Conservation (phyloP, 2,888 invertebrate genomes). For the Xanthostigma xanthostigma region DNA sequence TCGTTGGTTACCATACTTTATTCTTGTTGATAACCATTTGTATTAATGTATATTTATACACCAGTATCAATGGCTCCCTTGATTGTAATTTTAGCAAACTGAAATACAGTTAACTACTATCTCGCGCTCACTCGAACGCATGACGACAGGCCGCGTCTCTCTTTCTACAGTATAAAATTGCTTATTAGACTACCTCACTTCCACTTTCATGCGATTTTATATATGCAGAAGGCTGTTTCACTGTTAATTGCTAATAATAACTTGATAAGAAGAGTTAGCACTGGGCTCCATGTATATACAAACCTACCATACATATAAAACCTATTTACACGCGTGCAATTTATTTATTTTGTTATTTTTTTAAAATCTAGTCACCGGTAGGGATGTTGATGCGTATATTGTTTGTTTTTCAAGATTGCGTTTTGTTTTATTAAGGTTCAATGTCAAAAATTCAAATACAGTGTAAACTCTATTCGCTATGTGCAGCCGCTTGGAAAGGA, state of each 20-base stretch:
- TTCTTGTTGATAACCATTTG: slow-evolving; percentile 19
- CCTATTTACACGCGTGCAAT: no score
- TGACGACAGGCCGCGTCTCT: slow-evolving; percentile 3
- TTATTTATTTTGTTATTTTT: no score
- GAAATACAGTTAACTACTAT: slow-evolving; percentile 13
- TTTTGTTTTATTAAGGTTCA: no score
- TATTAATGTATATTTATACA: slow-evolving; percentile 28
- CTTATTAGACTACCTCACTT: slow-evolving; percentile 13
- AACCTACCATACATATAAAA: no score
- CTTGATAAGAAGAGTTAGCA: slow-evolving; percentile 8
- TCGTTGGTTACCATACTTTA: not conserved
- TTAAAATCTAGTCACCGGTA: no score
- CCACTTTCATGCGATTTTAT: slow-evolving; percentile 14
- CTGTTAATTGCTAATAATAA: slow-evolving; percentile 15
- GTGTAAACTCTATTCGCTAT: no score
- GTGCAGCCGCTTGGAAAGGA: no score
- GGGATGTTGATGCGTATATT: no score
- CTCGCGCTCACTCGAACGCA: slow-evolving; percentile 7
- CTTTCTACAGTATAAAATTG: slow-evolving; percentile 13
- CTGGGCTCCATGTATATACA: no score
- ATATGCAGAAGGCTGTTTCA: slow-evolving; percentile 14
- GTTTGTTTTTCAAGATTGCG: no score
- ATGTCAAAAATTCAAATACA: no score
- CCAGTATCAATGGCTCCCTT: slow-evolving; percentile 27
- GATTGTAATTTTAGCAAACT: slow-evolving; percentile 18